Evolutionary conservation across 2,113 vertebrate species (phyloP).

Genomic region (Ascaphus truei): DNA sequence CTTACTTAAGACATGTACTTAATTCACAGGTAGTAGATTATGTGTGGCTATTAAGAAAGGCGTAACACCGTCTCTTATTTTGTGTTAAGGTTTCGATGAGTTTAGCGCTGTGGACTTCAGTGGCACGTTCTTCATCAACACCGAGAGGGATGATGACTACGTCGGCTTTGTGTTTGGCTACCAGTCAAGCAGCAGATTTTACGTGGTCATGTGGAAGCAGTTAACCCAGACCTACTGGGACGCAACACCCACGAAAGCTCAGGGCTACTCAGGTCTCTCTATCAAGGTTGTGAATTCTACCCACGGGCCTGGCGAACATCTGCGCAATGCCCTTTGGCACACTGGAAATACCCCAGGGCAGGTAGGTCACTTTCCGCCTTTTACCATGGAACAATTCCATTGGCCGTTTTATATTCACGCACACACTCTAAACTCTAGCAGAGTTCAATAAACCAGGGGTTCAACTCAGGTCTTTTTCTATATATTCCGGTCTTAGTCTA

Average conservation of each 20-base stretch:
- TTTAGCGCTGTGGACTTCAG: constrained; percentile 97
- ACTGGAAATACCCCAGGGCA: constrained; percentile 93
- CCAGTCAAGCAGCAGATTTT: constrained; percentile 96
- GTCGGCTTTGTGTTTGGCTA: constrained; percentile 97
- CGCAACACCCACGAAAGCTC: constrained; percentile 84
- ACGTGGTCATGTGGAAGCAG: constrained; percentile 99
- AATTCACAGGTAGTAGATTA: too few relatives aligned
- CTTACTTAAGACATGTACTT: too few relatives aligned
- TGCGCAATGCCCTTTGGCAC: constrained; percentile 97
- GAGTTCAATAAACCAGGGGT: too few relatives aligned
- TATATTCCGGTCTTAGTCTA: too few relatives aligned
- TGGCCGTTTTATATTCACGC: too few relatives aligned
- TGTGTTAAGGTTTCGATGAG: constrained; percentile 81
- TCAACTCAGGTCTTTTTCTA: too few relatives aligned
- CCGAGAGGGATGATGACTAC: constrained; percentile 94
- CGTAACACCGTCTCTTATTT: constrained; percentile 6
- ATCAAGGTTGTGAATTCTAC: constrained; percentile 98
- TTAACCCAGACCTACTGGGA: constrained; percentile 97
- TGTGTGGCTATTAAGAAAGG: too few relatives aligned
- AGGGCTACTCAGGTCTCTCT: constrained; percentile 93
- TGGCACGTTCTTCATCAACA: constrained; percentile 97
- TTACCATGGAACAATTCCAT: too few relatives aligned
- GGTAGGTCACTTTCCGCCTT: constrained; percentile 67
- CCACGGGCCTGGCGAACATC: constrained; percentile 93
- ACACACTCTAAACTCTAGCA: too few relatives aligned